phyloP scores from a whole-genome alignment of 2,888 invertebrate species.

The Drosophila mimica region DNA sequence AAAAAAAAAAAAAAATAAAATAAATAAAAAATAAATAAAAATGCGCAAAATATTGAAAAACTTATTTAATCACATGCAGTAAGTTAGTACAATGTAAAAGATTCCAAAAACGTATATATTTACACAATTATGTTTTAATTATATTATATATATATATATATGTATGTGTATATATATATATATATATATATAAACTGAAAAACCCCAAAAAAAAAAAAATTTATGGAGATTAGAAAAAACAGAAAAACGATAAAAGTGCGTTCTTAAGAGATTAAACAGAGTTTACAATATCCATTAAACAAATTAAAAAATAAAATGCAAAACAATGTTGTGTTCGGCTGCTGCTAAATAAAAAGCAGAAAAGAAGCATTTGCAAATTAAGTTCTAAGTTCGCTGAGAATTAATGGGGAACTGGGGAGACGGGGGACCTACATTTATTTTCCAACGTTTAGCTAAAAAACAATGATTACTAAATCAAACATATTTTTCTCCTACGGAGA shows the following conservation, averaged over 20 bases:
- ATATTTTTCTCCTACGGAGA: neutral
- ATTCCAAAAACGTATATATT: conserved; percentile 34
- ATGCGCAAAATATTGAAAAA: conserved; percentile 45
- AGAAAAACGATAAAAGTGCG: neutral
- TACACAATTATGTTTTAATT: conserved; percentile 23
- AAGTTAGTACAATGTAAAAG: conserved; percentile 41
- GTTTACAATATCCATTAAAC: neutral
- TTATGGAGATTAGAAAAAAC: neutral
- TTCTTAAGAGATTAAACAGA: neutral
- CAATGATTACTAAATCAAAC: neutral
- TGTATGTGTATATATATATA: neutral
- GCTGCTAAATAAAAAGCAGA: neutral
- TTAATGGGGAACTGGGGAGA: neutral
- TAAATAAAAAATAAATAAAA: conserved; percentile 30
- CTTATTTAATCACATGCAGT: conserved; percentile 45
- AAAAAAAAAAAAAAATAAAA: neutral
- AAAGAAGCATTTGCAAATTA: neutral
- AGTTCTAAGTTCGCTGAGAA: neutral
- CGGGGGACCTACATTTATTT: neutral
- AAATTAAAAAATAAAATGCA: neutral
- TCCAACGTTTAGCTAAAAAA: neutral
- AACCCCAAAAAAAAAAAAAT: neutral
- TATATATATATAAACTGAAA: neutral
- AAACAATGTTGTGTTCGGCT: conserved; percentile 3
- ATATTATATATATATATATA: neutral